Evolutionary conservation across 2,797 vertebrate genomes (phyloP), one percentile per base, ranked within the genome.

Genomic region (Artibeus lituratus): DNA sequence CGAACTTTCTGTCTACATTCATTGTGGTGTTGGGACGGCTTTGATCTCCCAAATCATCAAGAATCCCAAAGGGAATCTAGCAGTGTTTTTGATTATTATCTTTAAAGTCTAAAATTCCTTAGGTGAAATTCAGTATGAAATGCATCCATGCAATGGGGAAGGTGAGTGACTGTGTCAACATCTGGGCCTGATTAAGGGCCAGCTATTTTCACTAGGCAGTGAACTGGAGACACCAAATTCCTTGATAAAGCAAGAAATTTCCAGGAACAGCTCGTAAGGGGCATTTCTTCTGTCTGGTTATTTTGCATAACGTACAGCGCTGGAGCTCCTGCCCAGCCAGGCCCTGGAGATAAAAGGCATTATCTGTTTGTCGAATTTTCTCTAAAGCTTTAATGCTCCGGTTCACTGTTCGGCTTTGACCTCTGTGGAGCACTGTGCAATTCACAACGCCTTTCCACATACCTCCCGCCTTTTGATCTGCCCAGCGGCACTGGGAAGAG

Each of bases 51-150:
- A 97, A 97, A 98, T 88, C 97, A 98, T 98, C 97, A 98, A 98
- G 97, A 97, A 98, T 98, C 98, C 98, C 98, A 98, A 98, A 98
- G 98, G 98, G 98, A 98, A 98, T 96, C 97, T 98, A 96, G 87
- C 98, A 95, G 96, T 98, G 98, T 26, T 98, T 98, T 98, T 98
- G 98, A 99, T 99, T 99, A 98, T 98, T 98, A 98, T 98, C 98
- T 98, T 98, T 98, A 98, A 98, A 98, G 98, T 98, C 97, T 97
- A 97, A 98, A 98, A 99, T 99, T 98, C 98, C 98, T 99, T 98
- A 98, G 97, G 98, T 98, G 98, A 98, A 98, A 98, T 98, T 98
- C 97, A 98, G 98, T 99, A 98, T 99, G 98, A 98, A 98, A 98
- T 94, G 96, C 98, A 98, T 98, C 98, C 98, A 98, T 97, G 98